These are phyloP conservation scores for Apodemia hepburni DNA, from an alignment of 2,888 invertebrate species.

Conservation along the genomic window DNA sequence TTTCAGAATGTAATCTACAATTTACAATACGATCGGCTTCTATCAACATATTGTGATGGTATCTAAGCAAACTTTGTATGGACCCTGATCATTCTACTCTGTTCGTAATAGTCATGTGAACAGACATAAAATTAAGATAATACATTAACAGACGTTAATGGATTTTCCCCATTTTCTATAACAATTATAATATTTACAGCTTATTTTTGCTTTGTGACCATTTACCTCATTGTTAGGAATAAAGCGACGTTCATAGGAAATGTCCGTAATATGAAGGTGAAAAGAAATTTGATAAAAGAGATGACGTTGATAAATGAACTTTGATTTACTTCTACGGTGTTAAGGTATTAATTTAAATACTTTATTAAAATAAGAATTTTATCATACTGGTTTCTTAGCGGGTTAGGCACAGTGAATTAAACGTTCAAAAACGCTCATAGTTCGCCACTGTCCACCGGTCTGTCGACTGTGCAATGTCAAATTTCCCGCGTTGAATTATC, in stretches of 20 bases:
- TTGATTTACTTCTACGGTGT: not conserved
- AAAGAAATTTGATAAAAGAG: slow-evolving; percentile 7
- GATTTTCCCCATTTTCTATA: not conserved
- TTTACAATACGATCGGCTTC: no score
- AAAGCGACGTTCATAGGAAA: slow-evolving; percentile 15
- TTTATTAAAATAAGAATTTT: no score
- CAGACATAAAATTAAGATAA: not conserved
- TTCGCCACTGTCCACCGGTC: no score
- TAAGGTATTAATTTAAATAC: not conserved
- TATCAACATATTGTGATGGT: no score
- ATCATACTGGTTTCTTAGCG: no score
- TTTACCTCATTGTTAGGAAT: slow-evolving; percentile 15
- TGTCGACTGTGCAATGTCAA: no score
- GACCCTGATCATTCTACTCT: no score
- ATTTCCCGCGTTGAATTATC: no score
- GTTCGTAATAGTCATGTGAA: not conserved
- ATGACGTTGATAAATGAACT: slow-evolving; percentile 17
- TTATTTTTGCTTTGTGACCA: not conserved
- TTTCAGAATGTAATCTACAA: no score
- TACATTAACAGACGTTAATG: not conserved
- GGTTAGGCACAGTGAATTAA: no score
- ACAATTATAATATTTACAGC: slow-evolving; percentile 8
- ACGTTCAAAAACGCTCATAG: no score
- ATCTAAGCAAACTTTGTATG: no score
- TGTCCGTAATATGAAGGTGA: slow-evolving; percentile 5